Conservation (phyloP, 2,113 vertebrate species). For the Propithecus coquereli region DNA sequence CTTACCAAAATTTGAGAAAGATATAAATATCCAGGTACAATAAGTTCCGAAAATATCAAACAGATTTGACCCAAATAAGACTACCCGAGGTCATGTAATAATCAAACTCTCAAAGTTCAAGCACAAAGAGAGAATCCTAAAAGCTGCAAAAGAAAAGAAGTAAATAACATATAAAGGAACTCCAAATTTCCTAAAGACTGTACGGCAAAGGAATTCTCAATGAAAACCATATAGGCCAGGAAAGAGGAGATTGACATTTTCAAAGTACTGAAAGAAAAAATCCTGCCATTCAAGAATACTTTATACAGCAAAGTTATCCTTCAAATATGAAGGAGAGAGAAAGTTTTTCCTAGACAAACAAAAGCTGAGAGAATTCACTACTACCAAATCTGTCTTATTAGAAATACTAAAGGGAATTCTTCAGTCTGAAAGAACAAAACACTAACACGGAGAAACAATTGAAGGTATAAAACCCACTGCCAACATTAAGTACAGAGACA, state of each 20-base stretch:
- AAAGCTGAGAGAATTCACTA: not conserved
- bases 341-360: not conserved
- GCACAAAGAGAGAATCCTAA: not conserved
- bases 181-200: not conserved
- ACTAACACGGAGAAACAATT: not conserved
- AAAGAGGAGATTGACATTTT: not conserved
- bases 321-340: not conserved
- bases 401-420: not conserved
- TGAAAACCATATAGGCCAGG: not conserved
- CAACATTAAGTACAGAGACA: not conserved
- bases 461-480: not conserved
- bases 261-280: not conserved
- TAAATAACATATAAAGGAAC: not conserved
- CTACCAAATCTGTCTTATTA: not conserved
- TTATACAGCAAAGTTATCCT: not conserved
- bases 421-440: not conserved
- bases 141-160: not conserved
- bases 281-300: not conserved
- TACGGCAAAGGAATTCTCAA: not conserved
- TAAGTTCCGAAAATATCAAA: not conserved
- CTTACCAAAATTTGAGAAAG: not conserved
- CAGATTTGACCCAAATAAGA: not conserved
- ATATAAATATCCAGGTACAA: not conserved
- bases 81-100: not conserved
- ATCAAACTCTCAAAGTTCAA: not conserved